These are phyloP conservation scores for Stegophylla sp. DNA, from an alignment of 2,888 invertebrate species.

Conservation along the genomic window DNA sequence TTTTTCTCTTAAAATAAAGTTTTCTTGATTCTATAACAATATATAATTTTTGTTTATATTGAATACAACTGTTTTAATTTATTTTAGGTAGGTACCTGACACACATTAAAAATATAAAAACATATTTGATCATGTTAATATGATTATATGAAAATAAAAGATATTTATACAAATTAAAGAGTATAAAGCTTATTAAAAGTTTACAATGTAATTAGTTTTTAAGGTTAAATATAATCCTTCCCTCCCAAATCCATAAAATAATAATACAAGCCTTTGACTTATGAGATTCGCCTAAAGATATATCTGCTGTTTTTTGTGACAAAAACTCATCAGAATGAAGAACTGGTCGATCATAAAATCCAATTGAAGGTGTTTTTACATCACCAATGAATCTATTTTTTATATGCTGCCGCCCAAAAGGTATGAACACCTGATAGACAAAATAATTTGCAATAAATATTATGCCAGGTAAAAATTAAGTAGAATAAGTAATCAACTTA, in stretches of 20 bases:
- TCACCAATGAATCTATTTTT: constrained; percentile 76
- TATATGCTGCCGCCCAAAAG: constrained; percentile 83
- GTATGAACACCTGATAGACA: constrained; percentile 78
- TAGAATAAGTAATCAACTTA: constrained; percentile 63
- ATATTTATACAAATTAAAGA: too few relatives aligned
- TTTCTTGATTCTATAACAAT: constrained; percentile 64
- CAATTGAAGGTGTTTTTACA: constrained; percentile 67
- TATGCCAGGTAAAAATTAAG: background rate
- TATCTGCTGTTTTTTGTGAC: constrained; percentile 21
- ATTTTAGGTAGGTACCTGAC: too few relatives aligned
- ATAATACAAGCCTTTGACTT: constrained; percentile 7
- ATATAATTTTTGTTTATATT: background rate
- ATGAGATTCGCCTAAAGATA: background rate
- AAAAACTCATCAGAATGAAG: constrained; percentile 68
- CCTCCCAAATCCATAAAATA: background rate
- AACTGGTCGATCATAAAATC: constrained; percentile 68
- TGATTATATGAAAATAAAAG: too few relatives aligned
- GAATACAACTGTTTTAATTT: background rate
- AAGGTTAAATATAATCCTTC: background rate
- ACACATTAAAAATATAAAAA: too few relatives aligned
- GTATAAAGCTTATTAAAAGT: too few relatives aligned
- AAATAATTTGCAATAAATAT: background rate
- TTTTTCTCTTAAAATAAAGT: constrained; percentile 70
- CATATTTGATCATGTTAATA: too few relatives aligned
- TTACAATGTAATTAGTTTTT: background rate